Evolutionary conservation across 2,797 vertebrate species (phyloP).

Genomic region (Xyrichtys novacula): DNA sequence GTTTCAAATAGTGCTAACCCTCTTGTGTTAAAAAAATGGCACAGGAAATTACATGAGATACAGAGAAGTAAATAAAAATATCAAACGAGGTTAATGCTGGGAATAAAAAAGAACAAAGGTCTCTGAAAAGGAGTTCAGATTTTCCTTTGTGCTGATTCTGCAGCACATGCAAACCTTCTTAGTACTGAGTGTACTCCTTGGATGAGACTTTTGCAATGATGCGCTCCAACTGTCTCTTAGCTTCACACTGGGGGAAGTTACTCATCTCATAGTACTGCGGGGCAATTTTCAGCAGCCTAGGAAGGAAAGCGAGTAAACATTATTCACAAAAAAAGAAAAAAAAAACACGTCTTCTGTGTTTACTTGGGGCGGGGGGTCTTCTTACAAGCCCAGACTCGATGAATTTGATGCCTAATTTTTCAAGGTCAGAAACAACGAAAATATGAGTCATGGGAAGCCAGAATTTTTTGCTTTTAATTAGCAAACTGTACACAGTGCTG

Average conservation of each 20-base stretch:
- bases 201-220: conserved; percentile 96
- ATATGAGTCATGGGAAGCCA: too few species aligned
- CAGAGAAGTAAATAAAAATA: conserved; percentile 49
- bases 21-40: conserved; percentile 33
- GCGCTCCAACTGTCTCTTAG: conserved; percentile 97
- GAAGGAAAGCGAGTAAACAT: conserved; percentile 70
- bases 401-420: conserved; percentile 48
- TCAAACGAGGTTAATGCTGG: conserved; percentile 40
- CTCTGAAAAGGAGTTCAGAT: conserved; percentile 71
- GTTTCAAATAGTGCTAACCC: conserved; percentile 21
- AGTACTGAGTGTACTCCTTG: conserved; percentile 98
- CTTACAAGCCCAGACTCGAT: conserved; percentile 11
- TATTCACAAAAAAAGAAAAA: conserved; percentile 55
- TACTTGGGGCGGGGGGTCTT: conserved; percentile 44
- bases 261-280: conserved; percentile 98
- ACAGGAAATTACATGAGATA: conserved; percentile 43
- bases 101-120: conserved; percentile 69
- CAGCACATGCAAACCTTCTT: conserved; percentile 69
- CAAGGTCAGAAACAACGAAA: conserved; percentile 38
- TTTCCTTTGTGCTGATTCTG: conserved; percentile 60
- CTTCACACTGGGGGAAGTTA: conserved; percentile 99
- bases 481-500: too few species aligned
- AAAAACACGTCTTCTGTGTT: conserved; percentile 53
- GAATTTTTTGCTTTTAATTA: too few species aligned
- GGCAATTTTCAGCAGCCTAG: conserved; percentile 97